Conservation (phyloP, 2,113 vertebrate species). For the Solea solea region DNA sequence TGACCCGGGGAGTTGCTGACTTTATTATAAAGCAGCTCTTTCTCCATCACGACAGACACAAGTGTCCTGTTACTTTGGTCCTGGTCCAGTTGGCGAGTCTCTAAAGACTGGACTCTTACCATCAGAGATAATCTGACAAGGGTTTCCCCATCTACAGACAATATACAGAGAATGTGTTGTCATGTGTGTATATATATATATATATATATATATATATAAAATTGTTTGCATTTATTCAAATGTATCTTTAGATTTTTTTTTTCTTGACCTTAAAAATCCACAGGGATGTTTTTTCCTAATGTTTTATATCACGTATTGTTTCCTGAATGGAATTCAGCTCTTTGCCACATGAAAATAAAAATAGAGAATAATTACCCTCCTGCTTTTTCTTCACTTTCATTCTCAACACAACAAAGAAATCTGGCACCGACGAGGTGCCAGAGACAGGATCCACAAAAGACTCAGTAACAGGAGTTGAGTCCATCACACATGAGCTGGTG, state of each 20-base stretch:
- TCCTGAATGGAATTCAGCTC: too few relatives aligned
- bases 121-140: neutral
- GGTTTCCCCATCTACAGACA: slow-evolving; percentile 6
- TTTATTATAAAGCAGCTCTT: slow-evolving; percentile 45
- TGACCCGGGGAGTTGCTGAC: slow-evolving; percentile 33
- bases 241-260: too few relatives aligned
- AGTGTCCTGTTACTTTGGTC: slow-evolving; percentile 29
- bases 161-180: too few relatives aligned
- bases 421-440: neutral
- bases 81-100: slow-evolving; percentile 30
- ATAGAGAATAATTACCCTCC: neutral
- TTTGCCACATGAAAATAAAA: slow-evolving; percentile 6
- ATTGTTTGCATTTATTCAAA: too few relatives aligned
- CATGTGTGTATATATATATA: too few relatives aligned
- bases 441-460: slow-evolving; percentile 2
- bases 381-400: neutral
- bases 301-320: too few relatives aligned
- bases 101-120: neutral
- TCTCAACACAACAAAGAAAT: neutral
- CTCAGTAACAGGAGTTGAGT: slow-evolving; percentile 17
- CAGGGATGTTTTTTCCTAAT: too few relatives aligned
- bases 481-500: neutral
- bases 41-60: slow-evolving; percentile 13
- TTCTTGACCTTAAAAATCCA: too few relatives aligned
- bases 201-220: too few relatives aligned